Base-by-base conservation (phyloP, 2,113 vertebrate species). In the Nothobranchius furzeri region DNA sequence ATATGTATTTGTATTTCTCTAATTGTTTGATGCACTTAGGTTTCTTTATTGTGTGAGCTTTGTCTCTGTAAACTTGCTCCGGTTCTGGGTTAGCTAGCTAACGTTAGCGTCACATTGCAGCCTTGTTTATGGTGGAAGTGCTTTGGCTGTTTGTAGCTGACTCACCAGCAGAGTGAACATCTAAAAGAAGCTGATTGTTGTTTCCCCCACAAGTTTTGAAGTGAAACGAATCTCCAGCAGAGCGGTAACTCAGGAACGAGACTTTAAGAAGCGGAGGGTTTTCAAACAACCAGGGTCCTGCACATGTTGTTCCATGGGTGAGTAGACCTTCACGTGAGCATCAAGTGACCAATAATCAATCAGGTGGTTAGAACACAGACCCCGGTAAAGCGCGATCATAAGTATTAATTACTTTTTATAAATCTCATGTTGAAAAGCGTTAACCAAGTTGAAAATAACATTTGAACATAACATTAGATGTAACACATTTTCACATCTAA, bases 61-160 rank as follows among this genome's bases (percentile, higher is more conserved):
- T 3, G 9, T 62, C 3, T 54, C 17, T 12, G 2, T 8, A 51
- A 14, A 51, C 48, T 48, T 58, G 17, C 40, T 51, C 20, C 7
- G 1, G 25, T 51, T 67, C n/a, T 53, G 47, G 30, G 37, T 69
- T 78, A 77, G 80, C 68, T 8, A 24, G 66, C 60, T 86, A 85
- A 81, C 80, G 40, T 81, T 85, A 89, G 85, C 87, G n/a, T 71
- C 61, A 64, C 60, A 64, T 61, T 73, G 37, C 76, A 8, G 74
- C 57, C 64, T 8, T 86, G 84, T 82, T 84, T 75, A 64, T 43
- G 60, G 43, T 71, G 46, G 9, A 35, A 50, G 42, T 54, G 40
- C 45, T 37, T 12, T 1, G 12, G 35, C 9, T 37, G 6, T 5
- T 60, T 56, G 30, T 36, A 52, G 54, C 6, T 42, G 53, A 60